Base-by-base conservation (phyloP, 92 coral and sea anemone genomes). In the Nematostella vectensis region DNA sequence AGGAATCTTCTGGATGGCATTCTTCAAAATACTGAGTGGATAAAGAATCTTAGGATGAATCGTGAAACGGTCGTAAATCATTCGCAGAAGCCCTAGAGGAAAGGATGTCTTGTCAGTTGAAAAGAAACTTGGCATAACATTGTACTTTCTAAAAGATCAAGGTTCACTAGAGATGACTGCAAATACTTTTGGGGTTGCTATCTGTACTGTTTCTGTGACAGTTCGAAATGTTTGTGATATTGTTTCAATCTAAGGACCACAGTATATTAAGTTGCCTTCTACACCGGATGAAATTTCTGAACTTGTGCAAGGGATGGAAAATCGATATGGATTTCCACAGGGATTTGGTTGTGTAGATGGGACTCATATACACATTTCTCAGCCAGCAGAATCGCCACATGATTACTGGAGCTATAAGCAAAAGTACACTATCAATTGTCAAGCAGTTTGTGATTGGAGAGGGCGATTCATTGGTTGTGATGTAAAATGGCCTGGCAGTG, bases 131-230 rank as follows among this genome's bases (percentile, higher is more conserved):
- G 75, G 74, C 38, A 58, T 78, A 48, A 65, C 79, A 38, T 54
- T 78, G 10, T 65, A 78, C 29, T 64, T 58, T 37, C 59, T 78
- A 15, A 78, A 78, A 39, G 75, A 78, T 58, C 65, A 64, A 47
- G 79, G 85, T 26, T 78, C 85, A 33, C 57, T 78, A 25, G 23
- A 31, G 3, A 78, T 71, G 75, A 78, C 85, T 45, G 77, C 77
- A 17, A 78, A 71, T 71, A 25, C 79, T 36, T 77, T 70, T 77
- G 82, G 70, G 20, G 74, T 71, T 22, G 78, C 84, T 27, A 42
- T 63, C 31, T 72, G 72, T 37, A 72, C 66, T 45, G 73, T 65
- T 20, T 65, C 79, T 23, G 59, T 64, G 40, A 64, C 63, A 18
- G 65, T 77, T 8, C 62, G 64, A 31, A 69, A 76, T 37, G 77